Conservation (phyloP, 2,797 vertebrate species). For the Graptemys geographica region DNA sequence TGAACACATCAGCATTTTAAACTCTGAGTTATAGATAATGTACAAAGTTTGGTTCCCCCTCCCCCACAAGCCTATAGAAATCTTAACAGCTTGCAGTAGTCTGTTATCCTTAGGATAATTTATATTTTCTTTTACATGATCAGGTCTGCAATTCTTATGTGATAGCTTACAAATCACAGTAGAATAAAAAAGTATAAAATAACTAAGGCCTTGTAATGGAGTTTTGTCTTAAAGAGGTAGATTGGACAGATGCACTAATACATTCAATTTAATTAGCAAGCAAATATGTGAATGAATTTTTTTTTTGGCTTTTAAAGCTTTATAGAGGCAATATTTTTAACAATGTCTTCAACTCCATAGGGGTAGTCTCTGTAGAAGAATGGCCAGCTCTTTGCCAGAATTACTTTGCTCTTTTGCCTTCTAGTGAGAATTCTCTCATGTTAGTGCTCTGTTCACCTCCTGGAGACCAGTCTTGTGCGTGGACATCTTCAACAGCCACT, state of each 20-base stretch:
- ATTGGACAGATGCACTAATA: neutral
- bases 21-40: neutral
- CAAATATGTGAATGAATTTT: neutral
- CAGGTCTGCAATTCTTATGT: neutral
- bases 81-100: neutral
- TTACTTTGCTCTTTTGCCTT: neutral
- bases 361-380: neutral
- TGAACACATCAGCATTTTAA: neutral
- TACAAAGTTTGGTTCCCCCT: neutral
- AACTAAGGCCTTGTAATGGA: neutral
- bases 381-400: neutral
- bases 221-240: neutral
- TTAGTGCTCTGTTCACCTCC: neutral
- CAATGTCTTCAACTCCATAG: neutral
- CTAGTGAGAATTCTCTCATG: neutral
- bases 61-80: neutral
- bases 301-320: neutral
- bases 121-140: neutral
- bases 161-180: neutral
- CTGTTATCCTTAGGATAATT: neutral
- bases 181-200: neutral
- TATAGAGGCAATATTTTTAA: neutral
- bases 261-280: neutral
- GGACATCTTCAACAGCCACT: neutral
- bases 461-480: neutral